A percentile compares a stretch with the other conserved stretches of the same genome.
These are phyloP conservation scores for Tethea ocularis DNA, from an alignment of 2,888 invertebrate species.

Conservation along the genomic window DNA sequence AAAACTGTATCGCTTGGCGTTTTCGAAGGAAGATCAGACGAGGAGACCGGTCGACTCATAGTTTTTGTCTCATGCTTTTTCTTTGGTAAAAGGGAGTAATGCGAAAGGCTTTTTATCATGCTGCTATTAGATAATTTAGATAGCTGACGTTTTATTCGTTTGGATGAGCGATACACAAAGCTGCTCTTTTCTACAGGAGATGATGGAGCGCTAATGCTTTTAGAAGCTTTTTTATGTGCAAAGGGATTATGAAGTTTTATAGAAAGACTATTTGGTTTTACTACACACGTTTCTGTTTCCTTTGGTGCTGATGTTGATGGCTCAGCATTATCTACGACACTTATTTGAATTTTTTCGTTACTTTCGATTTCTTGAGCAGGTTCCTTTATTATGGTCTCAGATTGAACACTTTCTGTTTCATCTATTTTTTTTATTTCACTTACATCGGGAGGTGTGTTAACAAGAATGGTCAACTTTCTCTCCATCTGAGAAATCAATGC, in stretches of 20 bases:
- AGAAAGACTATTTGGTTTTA: slow-evolving; percentile 53
- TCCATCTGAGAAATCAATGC: slow-evolving; percentile 64
- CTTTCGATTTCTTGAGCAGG: slow-evolving; percentile 14
- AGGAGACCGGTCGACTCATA: slow-evolving; percentile 68
- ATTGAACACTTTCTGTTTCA: slow-evolving; percentile 10
- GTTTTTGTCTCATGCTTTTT: slow-evolving; percentile 64
- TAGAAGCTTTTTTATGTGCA: slow-evolving; percentile 64
- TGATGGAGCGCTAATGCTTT: slow-evolving; percentile 74
- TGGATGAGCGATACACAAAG: slow-evolving; percentile 75
- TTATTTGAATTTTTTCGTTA: slow-evolving; percentile 14
- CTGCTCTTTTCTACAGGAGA: slow-evolving; percentile 72
- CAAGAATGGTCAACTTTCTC: slow-evolving; percentile 56
- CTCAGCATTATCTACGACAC: slow-evolving; percentile 24
- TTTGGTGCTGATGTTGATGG: slow-evolving; percentile 38
- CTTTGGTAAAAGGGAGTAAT: slow-evolving; percentile 71
- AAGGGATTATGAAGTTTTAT: slow-evolving; percentile 75
- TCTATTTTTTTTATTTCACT: slow-evolving; percentile 19
- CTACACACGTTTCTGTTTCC: slow-evolving; percentile 58
- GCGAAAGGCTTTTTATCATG: slow-evolving; percentile 78
- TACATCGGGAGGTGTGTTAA: slow-evolving; percentile 36
- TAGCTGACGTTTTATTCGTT: slow-evolving; percentile 67
- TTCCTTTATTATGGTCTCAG: slow-evolving; percentile 24
- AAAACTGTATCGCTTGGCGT: slow-evolving; percentile 78
- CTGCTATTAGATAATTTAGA: slow-evolving; percentile 72
- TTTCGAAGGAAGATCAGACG: slow-evolving; percentile 68